Evolutionary conservation across 2,888 invertebrate species (phyloP).

Genomic region (Oegoconia quadripuncta): DNA sequence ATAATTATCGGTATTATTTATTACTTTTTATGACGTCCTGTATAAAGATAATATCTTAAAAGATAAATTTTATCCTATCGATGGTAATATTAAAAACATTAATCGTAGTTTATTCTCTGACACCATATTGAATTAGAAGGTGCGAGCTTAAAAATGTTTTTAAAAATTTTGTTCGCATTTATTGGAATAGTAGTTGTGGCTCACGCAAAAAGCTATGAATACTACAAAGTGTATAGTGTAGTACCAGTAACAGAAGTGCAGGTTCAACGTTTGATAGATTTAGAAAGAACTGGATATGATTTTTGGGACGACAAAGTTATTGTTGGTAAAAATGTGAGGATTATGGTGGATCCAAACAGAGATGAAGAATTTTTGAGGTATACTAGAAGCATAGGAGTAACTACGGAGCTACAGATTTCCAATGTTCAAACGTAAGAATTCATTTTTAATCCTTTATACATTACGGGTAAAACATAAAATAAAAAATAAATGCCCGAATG

Average conservation of each 20-base stretch:
- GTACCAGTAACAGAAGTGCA: slow-evolving; percentile 60
- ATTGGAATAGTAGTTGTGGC: slow-evolving; percentile 17
- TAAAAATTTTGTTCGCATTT: slow-evolving; percentile 16
- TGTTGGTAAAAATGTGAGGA: slow-evolving; percentile 45
- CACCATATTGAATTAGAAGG: too few species aligned
- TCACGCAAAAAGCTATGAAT: slow-evolving; percentile 57
- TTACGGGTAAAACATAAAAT: too few species aligned
- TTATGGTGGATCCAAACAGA: slow-evolving; percentile 40
- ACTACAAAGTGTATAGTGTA: slow-evolving; percentile 78
- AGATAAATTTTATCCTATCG: too few species aligned
- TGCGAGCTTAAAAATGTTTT: slow-evolving; percentile 25
- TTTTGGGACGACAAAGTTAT: slow-evolving; percentile 45
- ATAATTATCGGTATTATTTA: too few species aligned
- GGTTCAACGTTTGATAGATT: slow-evolving; percentile 57
- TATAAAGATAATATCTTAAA: too few species aligned
- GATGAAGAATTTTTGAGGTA: slow-evolving; percentile 32
- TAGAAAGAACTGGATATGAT: slow-evolving; percentile 53
- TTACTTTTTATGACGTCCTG: too few species aligned
- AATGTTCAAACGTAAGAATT: slow-evolving; percentile 47
- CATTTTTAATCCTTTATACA: slow-evolving; percentile 27
- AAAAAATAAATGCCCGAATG: too few species aligned
- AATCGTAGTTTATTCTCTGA: too few species aligned
- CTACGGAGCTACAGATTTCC: slow-evolving; percentile 27
- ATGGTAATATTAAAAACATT: too few species aligned
- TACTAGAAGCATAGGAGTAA: slow-evolving; percentile 26